Evolutionary conservation across 2,888 invertebrate genomes (phyloP).

Genomic region (Lydus trimaculatus): DNA sequence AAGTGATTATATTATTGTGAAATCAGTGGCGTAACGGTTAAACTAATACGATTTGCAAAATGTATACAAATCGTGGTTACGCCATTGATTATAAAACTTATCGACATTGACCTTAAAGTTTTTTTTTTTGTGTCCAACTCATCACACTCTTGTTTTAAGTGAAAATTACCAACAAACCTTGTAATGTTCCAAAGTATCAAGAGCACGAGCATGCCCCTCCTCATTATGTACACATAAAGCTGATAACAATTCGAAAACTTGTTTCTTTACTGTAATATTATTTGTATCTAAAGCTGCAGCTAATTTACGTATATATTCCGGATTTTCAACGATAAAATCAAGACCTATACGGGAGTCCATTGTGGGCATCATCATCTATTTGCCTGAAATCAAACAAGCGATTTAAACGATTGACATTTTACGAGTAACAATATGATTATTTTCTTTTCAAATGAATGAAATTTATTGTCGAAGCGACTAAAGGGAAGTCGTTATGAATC

Average conservation of each 20-base stretch:
- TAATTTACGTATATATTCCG: slow-evolving; percentile 89
- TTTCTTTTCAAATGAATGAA: slow-evolving; percentile 2
- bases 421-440: too few relatives aligned
- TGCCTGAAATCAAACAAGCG: slow-evolving; percentile 24
- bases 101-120: too few relatives aligned
- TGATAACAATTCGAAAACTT: slow-evolving; percentile 94
- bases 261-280: slow-evolving; percentile 92
- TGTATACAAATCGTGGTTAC: not conserved
- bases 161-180: slow-evolving; percentile 79
- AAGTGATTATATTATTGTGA: not conserved
- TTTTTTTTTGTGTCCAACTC: too few relatives aligned
- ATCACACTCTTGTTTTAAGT: too few relatives aligned
- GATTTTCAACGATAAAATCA: slow-evolving; percentile 94
- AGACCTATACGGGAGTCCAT: slow-evolving; percentile 93
- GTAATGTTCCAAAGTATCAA: slow-evolving; percentile 90
- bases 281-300: slow-evolving; percentile 92
- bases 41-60: not conserved
- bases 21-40: not conserved
- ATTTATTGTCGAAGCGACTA: not conserved
- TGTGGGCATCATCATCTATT: slow-evolving; percentile 42
- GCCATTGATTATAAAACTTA: too few relatives aligned
- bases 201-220: slow-evolving; percentile 85
- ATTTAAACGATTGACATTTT: too few relatives aligned
- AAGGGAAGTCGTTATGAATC: slow-evolving; percentile 4
- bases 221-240: slow-evolving; percentile 94